Evolutionary conservation across 2,888 invertebrate species (phyloP), one percentile per base, ranked within the genome.

Genomic region (Arrhopalites spinosus): DNA sequence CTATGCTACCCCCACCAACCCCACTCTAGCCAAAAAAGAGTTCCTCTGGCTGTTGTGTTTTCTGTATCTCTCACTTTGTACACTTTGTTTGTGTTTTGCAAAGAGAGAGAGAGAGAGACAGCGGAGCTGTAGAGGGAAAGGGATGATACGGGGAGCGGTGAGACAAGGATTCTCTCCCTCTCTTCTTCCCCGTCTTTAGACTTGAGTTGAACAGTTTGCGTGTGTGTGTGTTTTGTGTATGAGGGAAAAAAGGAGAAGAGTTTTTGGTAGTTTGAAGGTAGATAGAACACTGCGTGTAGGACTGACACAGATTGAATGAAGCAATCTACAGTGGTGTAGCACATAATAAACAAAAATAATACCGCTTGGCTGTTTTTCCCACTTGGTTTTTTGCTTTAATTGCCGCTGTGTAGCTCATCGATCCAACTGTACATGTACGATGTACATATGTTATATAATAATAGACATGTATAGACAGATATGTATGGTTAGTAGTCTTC

Each of bases 271-370:
- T n/a, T n/a, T n/a, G n/a, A n/a, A n/a, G n/a, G n/a, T n/a, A n/a
- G n/a, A n/a, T n/a, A n/a, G n/a, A 7, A 53, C 13, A 36, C 69
- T 77, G 78, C 71, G 74, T 73, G 75, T 75, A 74, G 77, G 45
- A 75, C 77, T 77, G 78, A 78, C 76, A 77, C 73, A 79, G 76
- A 78, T 79, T 79, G 79, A 79, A 79, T 79, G 79, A 79, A 78
- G 78, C 75, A 79, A 79, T 79, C 78, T 73, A 69, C 64, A 53
- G 64, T 68, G 30, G 59, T 68, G 75, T 45, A 79, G 78, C 78
- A 75, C 78, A 78, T 79, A 77, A 79, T 79, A 79, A 79, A 79
- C 79, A 79, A 78, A 78, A 78, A 78, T 78, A 79, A 78, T 79
- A 77, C 78, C 72, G 74, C 79, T 79, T 76, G 74, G 71, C 76